A percentile compares a stretch with the other conserved stretches of the same genome.
Conservation (phyloP, 2,888 invertebrate species). For the Branchipolynoe longqiensis region DNA sequence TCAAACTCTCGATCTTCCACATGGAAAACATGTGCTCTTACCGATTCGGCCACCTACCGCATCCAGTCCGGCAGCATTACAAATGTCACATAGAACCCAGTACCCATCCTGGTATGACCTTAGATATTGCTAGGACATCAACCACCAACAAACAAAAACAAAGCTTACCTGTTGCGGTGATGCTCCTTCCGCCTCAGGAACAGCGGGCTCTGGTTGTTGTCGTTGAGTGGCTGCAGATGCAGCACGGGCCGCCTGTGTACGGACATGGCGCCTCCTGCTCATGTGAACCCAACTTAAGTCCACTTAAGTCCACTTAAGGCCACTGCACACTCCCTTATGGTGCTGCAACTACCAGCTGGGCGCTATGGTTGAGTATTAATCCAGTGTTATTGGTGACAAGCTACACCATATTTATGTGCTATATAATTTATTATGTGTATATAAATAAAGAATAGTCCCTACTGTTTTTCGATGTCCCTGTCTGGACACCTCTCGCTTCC, state of each 20-base stretch:
- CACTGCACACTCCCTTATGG: constrained; percentile 26
- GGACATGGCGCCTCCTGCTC: not conserved
- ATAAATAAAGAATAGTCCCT: not conserved
- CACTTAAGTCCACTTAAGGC: constrained; percentile 7
- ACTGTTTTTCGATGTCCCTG: not conserved
- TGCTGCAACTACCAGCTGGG: too few species aligned
- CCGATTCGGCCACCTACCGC: too few species aligned
- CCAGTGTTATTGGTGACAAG: too few species aligned
- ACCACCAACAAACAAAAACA: not conserved
- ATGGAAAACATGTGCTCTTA: too few species aligned
- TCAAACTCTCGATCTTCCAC: too few species aligned
- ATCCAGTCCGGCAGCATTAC: too few species aligned
- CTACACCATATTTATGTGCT: not conserved
- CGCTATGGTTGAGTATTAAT: too few species aligned
- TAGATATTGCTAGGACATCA: too few species aligned
- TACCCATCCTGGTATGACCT: too few species aligned
- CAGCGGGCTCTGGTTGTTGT: constrained; percentile 46
- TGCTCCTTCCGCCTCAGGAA: constrained; percentile 26
- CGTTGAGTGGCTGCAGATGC: constrained; percentile 44
- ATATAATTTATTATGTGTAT: not conserved
- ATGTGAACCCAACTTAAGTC: constrained; percentile 21
- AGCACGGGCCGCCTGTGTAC: constrained; percentile 9
- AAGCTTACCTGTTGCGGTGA: constrained; percentile 50
- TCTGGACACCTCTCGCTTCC: too few species aligned
- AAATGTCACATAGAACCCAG: too few species aligned